Conservation (phyloP, 1,140 invertebrate species). For the Calephelis virginiensis region DNA sequence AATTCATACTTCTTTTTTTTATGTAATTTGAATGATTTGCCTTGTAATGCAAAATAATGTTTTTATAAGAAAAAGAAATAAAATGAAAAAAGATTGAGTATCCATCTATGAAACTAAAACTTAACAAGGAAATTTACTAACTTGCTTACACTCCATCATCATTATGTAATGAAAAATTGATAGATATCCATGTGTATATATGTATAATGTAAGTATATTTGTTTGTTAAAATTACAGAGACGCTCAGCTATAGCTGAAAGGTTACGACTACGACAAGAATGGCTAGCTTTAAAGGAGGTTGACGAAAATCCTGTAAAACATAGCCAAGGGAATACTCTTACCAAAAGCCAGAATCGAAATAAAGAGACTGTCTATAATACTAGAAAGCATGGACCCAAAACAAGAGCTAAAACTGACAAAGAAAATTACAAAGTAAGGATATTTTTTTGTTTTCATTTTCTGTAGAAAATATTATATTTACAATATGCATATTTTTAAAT, state of each 20-base stretch:
- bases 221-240: slow-evolving; percentile 42
- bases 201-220: slow-evolving; percentile 9
- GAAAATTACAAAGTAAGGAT: slow-evolving; percentile 22
- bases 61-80: no score
- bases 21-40: no score
- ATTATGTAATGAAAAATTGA: no score
- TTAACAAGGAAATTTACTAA: no score
- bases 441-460: background rate
- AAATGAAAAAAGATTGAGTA: no score
- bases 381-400: slow-evolving; percentile 2
- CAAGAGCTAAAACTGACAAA: slow-evolving; percentile 14
- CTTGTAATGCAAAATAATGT: no score
- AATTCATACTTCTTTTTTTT: no score
- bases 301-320: slow-evolving; percentile 29
- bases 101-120: no score
- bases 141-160: no score
- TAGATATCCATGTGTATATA: no score
- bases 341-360: slow-evolving; percentile 21
- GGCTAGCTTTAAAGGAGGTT: slow-evolving; percentile 55
- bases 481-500: no score
- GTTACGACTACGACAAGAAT: slow-evolving; percentile 56
- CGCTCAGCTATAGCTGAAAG: slow-evolving; percentile 62
- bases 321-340: slow-evolving; percentile 20
- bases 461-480: background rate
- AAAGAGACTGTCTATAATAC: background rate